Conservation (phyloP, 2,113 vertebrate species). For the Ophthalmolycus amberensis region DNA sequence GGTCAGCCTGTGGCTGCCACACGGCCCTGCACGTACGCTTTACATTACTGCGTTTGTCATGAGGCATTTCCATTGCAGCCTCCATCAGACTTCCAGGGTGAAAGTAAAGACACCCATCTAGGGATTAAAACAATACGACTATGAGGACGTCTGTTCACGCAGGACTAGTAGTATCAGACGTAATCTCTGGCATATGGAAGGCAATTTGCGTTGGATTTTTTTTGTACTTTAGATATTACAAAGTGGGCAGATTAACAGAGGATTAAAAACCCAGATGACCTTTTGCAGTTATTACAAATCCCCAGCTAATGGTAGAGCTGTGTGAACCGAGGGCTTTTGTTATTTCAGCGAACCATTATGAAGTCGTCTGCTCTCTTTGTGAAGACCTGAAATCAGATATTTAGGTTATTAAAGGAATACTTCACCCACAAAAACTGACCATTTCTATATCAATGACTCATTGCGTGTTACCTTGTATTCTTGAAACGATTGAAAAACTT, state of each 20-base stretch:
- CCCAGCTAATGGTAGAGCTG: conserved; percentile 2
- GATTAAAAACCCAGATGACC: conserved; percentile 28
- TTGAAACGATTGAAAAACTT: no score
- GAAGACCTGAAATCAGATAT: neutral
- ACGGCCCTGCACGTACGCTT: neutral
- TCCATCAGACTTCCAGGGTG: neutral
- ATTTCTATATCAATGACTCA: neutral
- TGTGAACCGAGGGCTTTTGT: conserved; percentile 7
- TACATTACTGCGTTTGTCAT: neutral
- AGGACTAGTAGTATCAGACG: neutral
- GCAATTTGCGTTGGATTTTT: neutral
- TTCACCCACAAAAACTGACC: neutral
- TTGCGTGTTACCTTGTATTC: neutral
- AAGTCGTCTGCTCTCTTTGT: neutral
- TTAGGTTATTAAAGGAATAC: neutral
- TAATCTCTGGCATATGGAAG: neutral
- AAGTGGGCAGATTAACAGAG: conserved; percentile 20
- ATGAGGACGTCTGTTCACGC: neutral
- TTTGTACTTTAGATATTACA: conserved; percentile 9
- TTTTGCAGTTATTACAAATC: conserved; percentile 15
- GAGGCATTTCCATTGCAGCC: neutral
- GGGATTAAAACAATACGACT: neutral
- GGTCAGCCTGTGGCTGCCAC: conserved; percentile 20
- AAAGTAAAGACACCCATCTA: neutral
- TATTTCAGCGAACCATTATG: neutral